Base-by-base conservation (phyloP, 2,113 vertebrate species). In the Alligator sinensis region DNA sequence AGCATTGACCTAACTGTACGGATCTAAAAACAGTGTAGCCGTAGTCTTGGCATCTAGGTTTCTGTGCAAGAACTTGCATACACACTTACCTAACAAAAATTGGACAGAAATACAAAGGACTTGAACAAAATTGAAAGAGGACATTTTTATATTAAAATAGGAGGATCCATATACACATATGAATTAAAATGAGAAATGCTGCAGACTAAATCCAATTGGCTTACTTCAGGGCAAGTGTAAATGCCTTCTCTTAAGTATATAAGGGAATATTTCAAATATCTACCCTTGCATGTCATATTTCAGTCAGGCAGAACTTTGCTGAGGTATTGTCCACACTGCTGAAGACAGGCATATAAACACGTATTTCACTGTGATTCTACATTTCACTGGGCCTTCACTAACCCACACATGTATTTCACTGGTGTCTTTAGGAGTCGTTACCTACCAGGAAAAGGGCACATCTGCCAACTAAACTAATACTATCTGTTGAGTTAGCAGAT, bases 371-470 rank as follows among this genome's bases (percentile, higher is more conserved):
- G 19, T 74, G 30, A 34, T 74, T 38, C 21, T 6, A 21, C 0
- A 2, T 16, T 62, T 59, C 66, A 61, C 61, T 21, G 34, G 3
- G 70, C 47, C 9, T 27, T 11, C 11, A 1, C 28, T 5, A 60
- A 12, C 17, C 61, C 28, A 9, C 0, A 2, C 47, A 47, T 47
- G 47, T 47, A 47, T 47, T 47, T 47, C 47, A 47, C 3, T 47
- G 47, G 47, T 47, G 9, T 47, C 9, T 47, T 47, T 47, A 3
- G 9, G 60, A 76, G 60, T 61, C 64, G 28, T 0, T 6, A 3
- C 4, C n/a, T 6, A 28, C n/a, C 16, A 0, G 4, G 7, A 14
- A 38, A 19, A 1, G 18, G 38, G 6, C 47, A 30, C 62, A 30
- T 60, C 74, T 27, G 82, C 27, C 11, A 10, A 78, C 62, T 28